Evolutionary conservation across 2,888 invertebrate genomes (phyloP).

Genomic region (Melolontha melolontha): DNA sequence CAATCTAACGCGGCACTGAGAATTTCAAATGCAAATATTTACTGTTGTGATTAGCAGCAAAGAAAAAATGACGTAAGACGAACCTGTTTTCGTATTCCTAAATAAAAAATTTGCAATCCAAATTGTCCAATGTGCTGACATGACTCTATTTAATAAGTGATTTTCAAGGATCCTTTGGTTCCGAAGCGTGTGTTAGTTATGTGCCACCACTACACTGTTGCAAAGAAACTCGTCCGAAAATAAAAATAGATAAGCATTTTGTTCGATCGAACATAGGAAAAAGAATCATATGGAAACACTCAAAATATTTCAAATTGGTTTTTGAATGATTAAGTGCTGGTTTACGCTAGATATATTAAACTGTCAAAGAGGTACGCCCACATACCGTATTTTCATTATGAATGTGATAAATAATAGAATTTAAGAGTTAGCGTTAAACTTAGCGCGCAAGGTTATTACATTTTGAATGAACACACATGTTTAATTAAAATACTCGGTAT

Average conservation of each 20-base stretch:
- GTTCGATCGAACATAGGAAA: background rate
- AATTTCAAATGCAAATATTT: conserved; percentile 34
- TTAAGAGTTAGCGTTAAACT: conserved; percentile 20
- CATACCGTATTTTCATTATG: conserved; percentile 6
- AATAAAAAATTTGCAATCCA: conserved; percentile 38
- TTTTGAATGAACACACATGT: conserved; percentile 15
- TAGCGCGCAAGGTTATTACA: conserved; percentile 19
- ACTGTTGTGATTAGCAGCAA: conserved; percentile 19
- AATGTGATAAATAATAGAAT: conserved; percentile 19
- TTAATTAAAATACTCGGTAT: conserved; percentile 17
- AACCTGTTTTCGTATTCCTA: conserved; percentile 37
- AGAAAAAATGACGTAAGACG: conserved; percentile 25
- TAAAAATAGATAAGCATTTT: conserved; percentile 13
- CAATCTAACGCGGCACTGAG: conserved; percentile 21
- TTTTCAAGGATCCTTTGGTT: conserved; percentile 27
- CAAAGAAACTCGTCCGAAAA: conserved; percentile 6
- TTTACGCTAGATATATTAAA: conserved; percentile 27
- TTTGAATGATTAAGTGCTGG: conserved; percentile 22
- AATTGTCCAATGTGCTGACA: conserved; percentile 21
- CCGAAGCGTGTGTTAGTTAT: conserved; percentile 2
- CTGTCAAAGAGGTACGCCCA: conserved; percentile 27
- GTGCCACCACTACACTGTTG: background rate
- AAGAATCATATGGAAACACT: conserved; percentile 1
- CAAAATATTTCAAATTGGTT: conserved; percentile 17
- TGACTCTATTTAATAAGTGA: conserved; percentile 35